A percentile compares a stretch with the other conserved stretches of the same genome.
These are phyloP conservation scores for Leptatherina wallacei DNA, from an alignment of 2,797 vertebrate genomes.

Conservation along the genomic window DNA sequence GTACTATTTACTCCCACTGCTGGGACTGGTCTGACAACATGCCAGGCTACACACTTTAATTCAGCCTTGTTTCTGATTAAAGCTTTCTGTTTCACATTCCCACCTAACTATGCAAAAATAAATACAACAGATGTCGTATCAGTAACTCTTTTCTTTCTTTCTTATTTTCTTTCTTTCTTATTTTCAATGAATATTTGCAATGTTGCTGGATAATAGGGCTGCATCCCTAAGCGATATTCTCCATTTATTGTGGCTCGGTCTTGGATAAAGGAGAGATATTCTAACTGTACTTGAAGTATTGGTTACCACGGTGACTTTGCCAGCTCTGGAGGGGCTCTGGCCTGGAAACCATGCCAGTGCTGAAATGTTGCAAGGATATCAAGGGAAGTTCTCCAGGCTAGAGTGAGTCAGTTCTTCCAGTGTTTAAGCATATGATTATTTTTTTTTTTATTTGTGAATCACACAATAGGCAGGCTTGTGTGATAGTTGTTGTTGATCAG, in stretches of 20 bases:
- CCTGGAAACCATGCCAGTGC: slow-evolving; percentile 46
- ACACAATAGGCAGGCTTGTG: slow-evolving; percentile 70
- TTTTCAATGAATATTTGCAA: slow-evolving; percentile 27
- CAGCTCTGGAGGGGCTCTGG: slow-evolving; percentile 46
- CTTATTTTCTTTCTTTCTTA: background rate
- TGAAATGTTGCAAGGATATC: slow-evolving; percentile 56
- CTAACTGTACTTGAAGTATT: slow-evolving; percentile 44
- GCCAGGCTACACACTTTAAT: slow-evolving; percentile 42
- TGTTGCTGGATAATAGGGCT: background rate
- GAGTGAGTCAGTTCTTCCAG: slow-evolving; percentile 71
- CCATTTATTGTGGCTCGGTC: slow-evolving; percentile 25
- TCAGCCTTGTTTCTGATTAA: slow-evolving; percentile 31
- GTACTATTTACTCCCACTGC: slow-evolving; percentile 30
- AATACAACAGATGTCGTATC: slow-evolving; percentile 50
- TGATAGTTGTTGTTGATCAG: slow-evolving; percentile 63
- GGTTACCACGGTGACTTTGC: slow-evolving; percentile 49
- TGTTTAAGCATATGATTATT: slow-evolving; percentile 48
- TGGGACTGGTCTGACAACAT: slow-evolving; percentile 58
- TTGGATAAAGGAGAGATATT: slow-evolving; percentile 47
- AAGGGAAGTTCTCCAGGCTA: slow-evolving; percentile 59
- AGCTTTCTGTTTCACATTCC: slow-evolving; percentile 44
- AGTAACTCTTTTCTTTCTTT: slow-evolving; percentile 3
- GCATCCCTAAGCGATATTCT: slow-evolving; percentile 31
- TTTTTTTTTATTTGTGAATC: slow-evolving; percentile 12
- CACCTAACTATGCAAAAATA: background rate